Evolutionary conservation across 1,140 invertebrate genomes (phyloP), one percentile per base, ranked within the genome.

Genomic region (Drosophila serrata): DNA sequence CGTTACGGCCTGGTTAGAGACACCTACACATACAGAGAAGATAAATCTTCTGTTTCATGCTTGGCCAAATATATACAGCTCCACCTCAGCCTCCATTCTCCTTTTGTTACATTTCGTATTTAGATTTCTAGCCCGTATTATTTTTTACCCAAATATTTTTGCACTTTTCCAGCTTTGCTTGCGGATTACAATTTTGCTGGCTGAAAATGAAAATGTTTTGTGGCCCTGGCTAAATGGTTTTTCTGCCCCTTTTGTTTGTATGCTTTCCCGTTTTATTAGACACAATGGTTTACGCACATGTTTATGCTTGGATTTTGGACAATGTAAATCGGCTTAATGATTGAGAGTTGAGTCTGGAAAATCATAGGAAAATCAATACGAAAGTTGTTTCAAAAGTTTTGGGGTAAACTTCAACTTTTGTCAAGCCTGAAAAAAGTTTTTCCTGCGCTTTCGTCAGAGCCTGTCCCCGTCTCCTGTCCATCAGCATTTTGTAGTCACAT

Each of bases 401-500:
- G 6, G 12, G 12, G n/a, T n/a, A n/a, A 64, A 12, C 59, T 65
- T 61, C 1, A 58, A 43, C 37, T 43, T 64, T 43, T 43, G 39
- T 64, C 31, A 12, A 19, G n/a, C 58, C 13, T 29, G 27, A 6
- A 35, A 6, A 35, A 35, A 67, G 55, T 9, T 43, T 56, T 69
- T 15, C 27, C 37, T 8, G 6, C 11, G 7, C 64, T 39, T 37
- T 70, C 68, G 65, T 72, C 65, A 70, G 40, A 69, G 40, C 22
- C n/a, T 40, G n/a, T 40, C 19, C 19, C 12, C 15, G 19, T 22
- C 24, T n/a, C 40, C 40, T 19, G 22, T 17, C 56, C 42, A 17
- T 33, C n/a, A 65, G 62, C 79, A 81, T 84, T 81, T 69, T 60
- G 55, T 76, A 69, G 86, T 79, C 78, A 81, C 75, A 90, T 85